Conservation (phyloP, 1,140 invertebrate genomes). For the Diorhabda carinulata region DNA sequence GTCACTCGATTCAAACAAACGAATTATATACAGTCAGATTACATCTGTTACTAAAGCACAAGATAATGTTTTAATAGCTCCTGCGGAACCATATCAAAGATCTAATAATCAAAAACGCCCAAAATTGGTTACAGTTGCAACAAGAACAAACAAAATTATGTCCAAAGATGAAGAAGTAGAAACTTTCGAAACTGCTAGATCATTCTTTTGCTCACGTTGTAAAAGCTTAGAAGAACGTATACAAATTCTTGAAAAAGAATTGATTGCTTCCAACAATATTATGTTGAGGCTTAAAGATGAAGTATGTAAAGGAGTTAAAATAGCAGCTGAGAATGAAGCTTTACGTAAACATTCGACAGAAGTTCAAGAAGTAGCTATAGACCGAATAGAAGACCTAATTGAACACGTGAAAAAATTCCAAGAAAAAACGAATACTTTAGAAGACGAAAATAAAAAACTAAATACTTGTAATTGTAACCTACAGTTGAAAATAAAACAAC, state of each 20-base stretch:
- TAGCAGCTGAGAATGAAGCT: conserved; percentile 32
- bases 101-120: too few species aligned
- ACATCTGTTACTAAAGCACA: too few species aligned
- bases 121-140: too few species aligned
- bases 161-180: too few species aligned
- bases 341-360: conserved; percentile 34
- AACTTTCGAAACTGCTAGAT: too few species aligned
- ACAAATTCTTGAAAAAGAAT: conserved; percentile 26
- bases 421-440: conserved; percentile 22
- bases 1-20: too few species aligned
- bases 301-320: conserved; percentile 11
- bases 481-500: conserved; percentile 17
- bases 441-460: conserved; percentile 13
- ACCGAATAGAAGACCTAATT: conserved; percentile 36
- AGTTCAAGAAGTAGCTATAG: conserved; percentile 38
- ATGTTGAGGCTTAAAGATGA: conserved; percentile 23
- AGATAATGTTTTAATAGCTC: too few species aligned
- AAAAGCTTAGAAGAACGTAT: conserved; percentile 9
- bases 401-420: conserved; percentile 28
- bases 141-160: background rate
- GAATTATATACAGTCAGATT: too few species aligned
- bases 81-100: too few species aligned
- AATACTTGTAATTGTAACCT: conserved; percentile 4
- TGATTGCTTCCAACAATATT: conserved; percentile 29
- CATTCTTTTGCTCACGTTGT: background rate